Conservation (phyloP, 2,797 vertebrate genomes). For the Botia almorhae region DNA sequence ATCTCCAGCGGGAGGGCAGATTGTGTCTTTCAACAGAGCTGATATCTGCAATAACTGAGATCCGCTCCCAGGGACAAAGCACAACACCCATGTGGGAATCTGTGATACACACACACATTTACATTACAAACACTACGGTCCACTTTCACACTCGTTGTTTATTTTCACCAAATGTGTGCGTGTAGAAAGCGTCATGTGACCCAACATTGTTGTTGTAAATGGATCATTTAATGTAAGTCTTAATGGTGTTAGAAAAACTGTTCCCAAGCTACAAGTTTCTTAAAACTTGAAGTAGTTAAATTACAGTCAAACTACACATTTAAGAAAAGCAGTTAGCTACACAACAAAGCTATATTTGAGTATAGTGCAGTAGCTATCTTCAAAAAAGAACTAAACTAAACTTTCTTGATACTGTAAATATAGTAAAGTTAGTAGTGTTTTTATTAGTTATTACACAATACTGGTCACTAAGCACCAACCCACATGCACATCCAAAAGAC, state of each 20-base stretch:
- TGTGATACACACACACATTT: slow-evolving; percentile 13
- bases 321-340: no score
- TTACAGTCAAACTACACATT: no score
- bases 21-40: slow-evolving; percentile 69
- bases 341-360: no score
- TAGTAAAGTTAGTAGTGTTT: no score
- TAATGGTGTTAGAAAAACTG: background rate
- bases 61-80: slow-evolving; percentile 60
- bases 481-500: background rate
- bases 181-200: background rate
- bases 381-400: no score
- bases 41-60: slow-evolving; percentile 68
- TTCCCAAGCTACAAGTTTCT: background rate
- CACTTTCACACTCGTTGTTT: background rate
- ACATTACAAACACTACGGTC: background rate
- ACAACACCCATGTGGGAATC: slow-evolving; percentile 56
- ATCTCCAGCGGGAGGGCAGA: slow-evolving; percentile 59
- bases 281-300: background rate
- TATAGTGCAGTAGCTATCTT: no score
- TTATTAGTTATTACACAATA: background rate
- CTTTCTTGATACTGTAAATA: no score
- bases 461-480: background rate
- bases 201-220: background rate
- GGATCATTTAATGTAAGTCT: slow-evolving; percentile 59
- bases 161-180: no score